Base-by-base conservation (phyloP, 2,113 vertebrate species). In the Indicator maculatus region DNA sequence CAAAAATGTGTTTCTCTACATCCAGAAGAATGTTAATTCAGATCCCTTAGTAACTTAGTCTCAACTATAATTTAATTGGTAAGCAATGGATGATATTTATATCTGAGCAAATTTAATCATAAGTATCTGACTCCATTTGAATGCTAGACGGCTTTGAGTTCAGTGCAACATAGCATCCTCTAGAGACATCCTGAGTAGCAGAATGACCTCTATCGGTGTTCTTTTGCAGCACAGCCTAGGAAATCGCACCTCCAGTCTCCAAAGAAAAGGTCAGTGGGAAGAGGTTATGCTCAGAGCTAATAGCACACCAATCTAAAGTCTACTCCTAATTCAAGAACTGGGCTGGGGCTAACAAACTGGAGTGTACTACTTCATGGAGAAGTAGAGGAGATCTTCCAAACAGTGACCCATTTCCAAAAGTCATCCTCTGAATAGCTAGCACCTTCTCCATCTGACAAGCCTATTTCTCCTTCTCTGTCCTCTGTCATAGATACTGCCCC, bases 21-120 rank as follows among this genome's bases (percentile, higher is more conserved):
- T 84, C 39, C 69, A 83, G 44, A 93, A 90, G 33, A 81, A 87
- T 58, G 80, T 65, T 83, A 80, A 86, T 82, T 88, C 61, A 94
- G 67, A 84, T 88, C 52, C 47, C 41, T 84, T 91, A 95, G 81
- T 90, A 91, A 79, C 36, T 56, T 33, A 80, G 39, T 63, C 39
- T 18, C 12, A 91, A 83, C 50, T 64, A 50, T 60, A 88, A 95
- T 88, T 70, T 83, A 87, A 87, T 83, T 80, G 63, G 72, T 60
- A 77, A 88, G 53, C 24, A 86, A 75, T 30, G 93, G 65, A 83
- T 89, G 1, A n/a, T 41, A 94, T 95, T 92, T 81, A 47, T 93
- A 83, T 64, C 72, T 60, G 24, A 81, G 79, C 47, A 89, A 93
- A 91, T 80, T 61, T 65, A 91, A 88, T 83, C 45, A 23, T 45